These are phyloP conservation scores for Australoheros scitulus DNA, from an alignment of 2,113 vertebrate species.

Conservation along the genomic window DNA sequence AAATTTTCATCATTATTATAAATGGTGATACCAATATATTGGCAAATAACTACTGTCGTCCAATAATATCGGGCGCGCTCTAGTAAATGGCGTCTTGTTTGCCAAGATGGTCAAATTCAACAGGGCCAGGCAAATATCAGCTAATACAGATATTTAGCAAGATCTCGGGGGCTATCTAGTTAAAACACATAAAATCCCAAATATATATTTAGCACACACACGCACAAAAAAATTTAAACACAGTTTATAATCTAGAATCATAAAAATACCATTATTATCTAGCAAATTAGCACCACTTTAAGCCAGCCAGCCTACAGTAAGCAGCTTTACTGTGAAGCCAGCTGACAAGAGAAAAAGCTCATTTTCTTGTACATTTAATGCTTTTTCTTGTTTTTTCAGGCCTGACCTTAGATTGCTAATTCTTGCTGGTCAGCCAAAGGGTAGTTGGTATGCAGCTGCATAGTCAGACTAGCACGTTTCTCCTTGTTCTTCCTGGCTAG, in stretches of 20 bases:
- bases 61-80: not conserved
- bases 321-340: not conserved
- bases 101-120: not conserved
- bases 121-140: not conserved
- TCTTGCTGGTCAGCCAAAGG: not conserved
- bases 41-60: not conserved
- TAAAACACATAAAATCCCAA: not conserved
- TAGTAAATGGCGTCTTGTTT: not conserved
- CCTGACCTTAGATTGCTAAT: conserved; percentile 26
- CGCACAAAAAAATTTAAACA: not conserved
- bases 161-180: not conserved
- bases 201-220: not conserved
- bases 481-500: conserved; percentile 28
- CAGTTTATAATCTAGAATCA: not conserved
- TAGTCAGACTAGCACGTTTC: conserved; percentile 4
- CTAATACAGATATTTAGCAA: not conserved
- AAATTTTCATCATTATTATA: not conserved
- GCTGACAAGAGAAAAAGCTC: not conserved
- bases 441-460: conserved; percentile 6
- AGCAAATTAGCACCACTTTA: not conserved
- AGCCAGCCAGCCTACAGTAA: not conserved
- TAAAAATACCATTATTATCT: not conserved
- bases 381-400: not conserved
- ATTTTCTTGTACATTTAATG: not conserved
- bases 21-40: not conserved